A percentile compares a stretch with the other conserved stretches of the same genome.
These are phyloP conservation scores for Petrolisthes cinctipes DNA, from an alignment of 2,888 invertebrate species.

Conservation along the genomic window DNA sequence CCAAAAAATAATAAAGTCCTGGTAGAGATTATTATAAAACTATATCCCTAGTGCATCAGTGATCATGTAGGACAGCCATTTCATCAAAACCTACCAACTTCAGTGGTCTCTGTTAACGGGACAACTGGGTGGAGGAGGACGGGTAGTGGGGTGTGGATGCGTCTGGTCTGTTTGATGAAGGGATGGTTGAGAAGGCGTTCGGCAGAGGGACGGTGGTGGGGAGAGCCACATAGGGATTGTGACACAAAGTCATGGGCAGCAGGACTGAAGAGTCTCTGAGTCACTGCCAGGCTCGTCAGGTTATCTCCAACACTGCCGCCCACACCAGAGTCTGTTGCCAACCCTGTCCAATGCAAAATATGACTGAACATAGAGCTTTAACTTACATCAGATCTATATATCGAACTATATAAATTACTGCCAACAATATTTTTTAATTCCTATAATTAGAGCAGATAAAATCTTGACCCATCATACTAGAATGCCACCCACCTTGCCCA, in stretches of 20 bases:
- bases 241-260: slow-evolving; percentile 56
- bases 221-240: slow-evolving; percentile 21
- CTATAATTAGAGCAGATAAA: too few relatives aligned
- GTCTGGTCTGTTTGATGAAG: slow-evolving; percentile 52
- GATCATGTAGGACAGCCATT: too few relatives aligned
- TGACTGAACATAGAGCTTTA: too few relatives aligned
- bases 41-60: too few relatives aligned
- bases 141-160: slow-evolving; percentile 40
- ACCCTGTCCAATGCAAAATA: slow-evolving; percentile 10
- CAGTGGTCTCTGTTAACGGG: slow-evolving; percentile 49
- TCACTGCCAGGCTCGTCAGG: slow-evolving; percentile 45
- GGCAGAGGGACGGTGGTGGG: slow-evolving; percentile 47
- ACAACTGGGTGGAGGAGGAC: slow-evolving; percentile 57
- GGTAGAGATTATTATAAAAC: too few relatives aligned
- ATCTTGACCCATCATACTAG: background rate
- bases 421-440: background rate
- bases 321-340: slow-evolving; percentile 58
- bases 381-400: too few relatives aligned
- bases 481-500: slow-evolving; percentile 38
- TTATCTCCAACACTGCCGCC: slow-evolving; percentile 58
- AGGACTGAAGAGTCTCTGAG: slow-evolving; percentile 44
- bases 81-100: slow-evolving; percentile 32
- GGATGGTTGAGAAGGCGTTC: slow-evolving; percentile 49
- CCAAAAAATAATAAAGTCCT: too few relatives aligned
- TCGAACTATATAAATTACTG: background rate